These are phyloP conservation scores for Caenorhabditis japonica DNA, from an alignment of 2,888 invertebrate species.

Conservation along the genomic window DNA sequence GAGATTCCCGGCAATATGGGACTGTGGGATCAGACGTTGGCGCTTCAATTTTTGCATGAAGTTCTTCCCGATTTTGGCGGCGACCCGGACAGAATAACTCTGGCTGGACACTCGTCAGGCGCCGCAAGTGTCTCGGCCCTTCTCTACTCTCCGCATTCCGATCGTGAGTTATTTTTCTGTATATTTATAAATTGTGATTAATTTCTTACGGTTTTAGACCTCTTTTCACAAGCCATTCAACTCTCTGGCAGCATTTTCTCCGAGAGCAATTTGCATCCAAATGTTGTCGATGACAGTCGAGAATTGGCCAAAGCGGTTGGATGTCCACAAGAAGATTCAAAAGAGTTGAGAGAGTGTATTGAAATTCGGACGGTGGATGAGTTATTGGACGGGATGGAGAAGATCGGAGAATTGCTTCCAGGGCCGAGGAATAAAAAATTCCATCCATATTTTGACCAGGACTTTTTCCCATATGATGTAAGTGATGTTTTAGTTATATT, in stretches of 20 bases:
- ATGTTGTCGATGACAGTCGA: slow-evolving; percentile 62
- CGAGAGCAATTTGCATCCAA: slow-evolving; percentile 59
- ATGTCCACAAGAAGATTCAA: slow-evolving; percentile 53
- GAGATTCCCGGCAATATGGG: slow-evolving; percentile 66
- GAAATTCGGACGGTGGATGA: slow-evolving; percentile 61
- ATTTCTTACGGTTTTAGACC: slow-evolving; percentile 43
- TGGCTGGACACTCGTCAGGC: slow-evolving; percentile 65
- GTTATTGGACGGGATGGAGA: slow-evolving; percentile 63
- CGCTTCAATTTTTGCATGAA: slow-evolving; percentile 64
- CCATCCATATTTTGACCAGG: slow-evolving; percentile 60
- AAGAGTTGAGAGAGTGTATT: slow-evolving; percentile 61
- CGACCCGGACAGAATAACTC: slow-evolving; percentile 58
- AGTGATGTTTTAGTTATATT: too few species aligned
- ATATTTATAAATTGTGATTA: neutral
- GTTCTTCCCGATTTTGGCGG: slow-evolving; percentile 67
- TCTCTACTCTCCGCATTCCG: slow-evolving; percentile 64
- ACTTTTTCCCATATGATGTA: slow-evolving; percentile 66
- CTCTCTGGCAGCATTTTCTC: slow-evolving; percentile 65
- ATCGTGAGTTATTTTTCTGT: slow-evolving; percentile 46
- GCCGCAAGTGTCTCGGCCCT: slow-evolving; percentile 61
- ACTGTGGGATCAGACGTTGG: slow-evolving; percentile 66
- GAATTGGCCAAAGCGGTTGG: slow-evolving; percentile 57
- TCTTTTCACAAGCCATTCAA: slow-evolving; percentile 65
- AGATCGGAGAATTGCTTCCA: slow-evolving; percentile 55
- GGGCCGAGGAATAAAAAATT: slow-evolving; percentile 56